phyloP scores from a whole-genome alignment of 2,888 invertebrate genomes.

The Drosophila mulleri region DNA sequence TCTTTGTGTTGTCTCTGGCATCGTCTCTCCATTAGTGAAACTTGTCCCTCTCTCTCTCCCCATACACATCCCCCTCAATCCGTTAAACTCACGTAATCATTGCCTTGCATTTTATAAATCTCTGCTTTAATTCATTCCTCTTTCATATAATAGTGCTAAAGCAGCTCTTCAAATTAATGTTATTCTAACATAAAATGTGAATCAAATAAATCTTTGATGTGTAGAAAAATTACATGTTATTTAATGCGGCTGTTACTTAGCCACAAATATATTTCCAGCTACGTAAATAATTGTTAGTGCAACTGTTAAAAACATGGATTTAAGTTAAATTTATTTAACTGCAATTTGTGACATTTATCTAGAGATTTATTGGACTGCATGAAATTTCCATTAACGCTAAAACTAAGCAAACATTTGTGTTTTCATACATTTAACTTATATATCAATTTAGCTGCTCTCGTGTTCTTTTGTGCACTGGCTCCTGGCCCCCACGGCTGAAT shows the following conservation, averaged over 20 bases:
- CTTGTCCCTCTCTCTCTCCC: too few relatives aligned
- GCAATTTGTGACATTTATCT: constrained; percentile 24
- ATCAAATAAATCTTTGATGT: too few relatives aligned
- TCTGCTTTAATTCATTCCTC: not conserved
- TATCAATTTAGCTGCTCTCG: constrained; percentile 5
- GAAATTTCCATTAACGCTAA: constrained; percentile 73
- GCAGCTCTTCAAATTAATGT: not conserved
- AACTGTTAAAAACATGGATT: constrained; percentile 21
- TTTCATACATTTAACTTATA: constrained; percentile 37
- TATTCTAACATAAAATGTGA: not conserved
- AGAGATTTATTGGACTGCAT: constrained; percentile 76
- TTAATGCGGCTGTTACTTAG: too few relatives aligned
- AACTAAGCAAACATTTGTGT: constrained; percentile 58
- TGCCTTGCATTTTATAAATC: not conserved
- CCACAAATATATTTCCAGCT: not conserved
- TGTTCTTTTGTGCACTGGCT: constrained; percentile 24
- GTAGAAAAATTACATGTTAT: not conserved
- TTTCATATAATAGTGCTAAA: too few relatives aligned
- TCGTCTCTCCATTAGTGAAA: not conserved
- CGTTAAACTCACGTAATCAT: too few relatives aligned
- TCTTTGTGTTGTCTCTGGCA: not conserved
- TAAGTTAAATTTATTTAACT: constrained; percentile 47
- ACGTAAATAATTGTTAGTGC: not conserved
- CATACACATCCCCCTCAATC: too few relatives aligned
- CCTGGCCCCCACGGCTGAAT: not conserved